A percentile compares a stretch with the other conserved stretches of the same genome.
These are phyloP conservation scores for Drosophila sordidula DNA, from an alignment of 2,888 invertebrate genomes.

Conservation along the genomic window DNA sequence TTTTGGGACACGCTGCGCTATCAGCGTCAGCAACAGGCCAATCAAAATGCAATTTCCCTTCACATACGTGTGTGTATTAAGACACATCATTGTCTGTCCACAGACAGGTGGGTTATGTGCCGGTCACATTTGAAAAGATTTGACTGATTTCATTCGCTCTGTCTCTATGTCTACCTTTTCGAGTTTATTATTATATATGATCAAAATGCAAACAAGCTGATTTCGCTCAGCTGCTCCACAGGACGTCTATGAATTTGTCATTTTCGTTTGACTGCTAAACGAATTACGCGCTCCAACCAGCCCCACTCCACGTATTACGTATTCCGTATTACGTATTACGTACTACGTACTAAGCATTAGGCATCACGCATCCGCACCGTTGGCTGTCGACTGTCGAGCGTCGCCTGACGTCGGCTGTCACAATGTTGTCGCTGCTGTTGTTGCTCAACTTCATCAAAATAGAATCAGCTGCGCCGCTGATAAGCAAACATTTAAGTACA, in stretches of 20 bases:
- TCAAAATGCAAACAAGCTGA: conserved; percentile 78
- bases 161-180: conserved; percentile 5
- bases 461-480: conserved; percentile 78
- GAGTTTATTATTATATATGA: conserved; percentile 55
- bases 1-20: conserved; percentile 56
- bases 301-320: background rate
- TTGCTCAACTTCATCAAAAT: conserved; percentile 74
- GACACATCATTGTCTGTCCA: conserved; percentile 52
- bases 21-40: conserved; percentile 68
- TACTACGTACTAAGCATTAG: background rate
- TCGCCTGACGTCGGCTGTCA: conserved; percentile 30
- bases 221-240: conserved; percentile 46
- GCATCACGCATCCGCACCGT: conserved; percentile 69
- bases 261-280: conserved; percentile 57
- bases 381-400: conserved; percentile 22
- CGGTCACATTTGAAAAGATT: conserved; percentile 26
- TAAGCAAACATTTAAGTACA: conserved; percentile 63
- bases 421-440: conserved; percentile 29
- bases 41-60: conserved; percentile 77
- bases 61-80: conserved; percentile 22
- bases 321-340: no score
- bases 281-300: conserved; percentile 29
- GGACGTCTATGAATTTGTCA: conserved; percentile 75
- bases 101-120: conserved; percentile 33
- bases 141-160: conserved; percentile 18